Percentiles rank a stretch among this genome's conserved stretches.
These are phyloP conservation scores for Phthorimaea operculella DNA, from an alignment of 1,140 invertebrate species.

Conservation along the genomic window DNA sequence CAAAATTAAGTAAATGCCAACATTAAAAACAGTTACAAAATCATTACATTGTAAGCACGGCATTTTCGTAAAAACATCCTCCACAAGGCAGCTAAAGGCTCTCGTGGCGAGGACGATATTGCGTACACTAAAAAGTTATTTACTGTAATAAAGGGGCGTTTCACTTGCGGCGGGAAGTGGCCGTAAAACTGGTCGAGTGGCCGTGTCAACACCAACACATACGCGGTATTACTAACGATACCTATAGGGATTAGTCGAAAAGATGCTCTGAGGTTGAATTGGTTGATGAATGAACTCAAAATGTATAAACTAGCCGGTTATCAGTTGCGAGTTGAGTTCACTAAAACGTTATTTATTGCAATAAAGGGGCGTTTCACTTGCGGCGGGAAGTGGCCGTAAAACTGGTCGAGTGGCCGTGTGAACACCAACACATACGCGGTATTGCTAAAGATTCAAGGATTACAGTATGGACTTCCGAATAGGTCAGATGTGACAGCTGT, in stretches of 20 bases:
- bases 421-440: not conserved
- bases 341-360: conserved; percentile 27
- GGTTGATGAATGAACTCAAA: too few relatives aligned
- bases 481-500: too few relatives aligned
- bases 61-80: too few relatives aligned
- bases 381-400: conserved; percentile 25
- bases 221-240: too few relatives aligned
- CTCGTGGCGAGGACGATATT: not conserved
- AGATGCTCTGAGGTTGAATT: not conserved
- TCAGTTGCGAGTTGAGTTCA: too few relatives aligned
- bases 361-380: conserved; percentile 22
- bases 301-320: too few relatives aligned
- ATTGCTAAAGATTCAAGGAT: too few relatives aligned
- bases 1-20: too few relatives aligned
- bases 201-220: conserved; percentile 9
- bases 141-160: conserved; percentile 25
- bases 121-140: conserved; percentile 22
- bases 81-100: not conserved
- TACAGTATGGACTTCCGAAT: too few relatives aligned
- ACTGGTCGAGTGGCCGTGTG: conserved; percentile 17
- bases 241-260: not conserved
- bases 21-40: too few relatives aligned
- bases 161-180: conserved; percentile 19
- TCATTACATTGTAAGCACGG: too few relatives aligned
- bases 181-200: conserved; percentile 24